Conservation (phyloP, 2,797 vertebrate species). For the Margarornis squamiger region DNA sequence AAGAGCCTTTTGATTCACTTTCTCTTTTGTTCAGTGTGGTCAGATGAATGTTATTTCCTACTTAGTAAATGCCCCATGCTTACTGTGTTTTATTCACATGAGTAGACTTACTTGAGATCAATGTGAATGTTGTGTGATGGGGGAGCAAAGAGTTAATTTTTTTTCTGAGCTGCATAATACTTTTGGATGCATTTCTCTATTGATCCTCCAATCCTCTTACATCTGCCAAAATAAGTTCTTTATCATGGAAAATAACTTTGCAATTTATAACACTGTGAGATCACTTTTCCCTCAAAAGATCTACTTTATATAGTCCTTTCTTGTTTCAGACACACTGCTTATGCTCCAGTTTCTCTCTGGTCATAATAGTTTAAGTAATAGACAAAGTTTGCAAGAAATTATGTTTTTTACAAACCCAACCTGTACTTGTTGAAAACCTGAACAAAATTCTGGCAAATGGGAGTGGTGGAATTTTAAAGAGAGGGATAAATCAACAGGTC, state of each 20-base stretch:
- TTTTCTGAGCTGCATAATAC: not conserved
- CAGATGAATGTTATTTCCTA: not conserved
- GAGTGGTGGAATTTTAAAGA: not conserved
- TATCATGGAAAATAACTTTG: not conserved
- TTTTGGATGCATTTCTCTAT: not conserved
- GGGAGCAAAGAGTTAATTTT: not conserved
- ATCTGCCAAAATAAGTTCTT: slow-evolving; percentile 10
- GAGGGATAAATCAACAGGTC: not conserved
- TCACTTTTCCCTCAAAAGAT: not conserved
- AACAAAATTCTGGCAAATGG: not conserved
- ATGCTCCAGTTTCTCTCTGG: not conserved
- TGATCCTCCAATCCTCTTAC: not conserved
- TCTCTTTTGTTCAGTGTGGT: not conserved
- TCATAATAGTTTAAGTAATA: not conserved
- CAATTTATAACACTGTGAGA: not conserved
- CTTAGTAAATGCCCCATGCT: not conserved
- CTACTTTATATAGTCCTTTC: not conserved
- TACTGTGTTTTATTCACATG: not conserved
- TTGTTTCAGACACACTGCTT: not conserved
- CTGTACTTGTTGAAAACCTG: not conserved
- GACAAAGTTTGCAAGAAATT: not conserved
- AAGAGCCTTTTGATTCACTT: not conserved
- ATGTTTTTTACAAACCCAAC: not conserved
- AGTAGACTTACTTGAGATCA: not conserved
- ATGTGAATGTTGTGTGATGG: not conserved